Evolutionary conservation across 1,140 invertebrate genomes (phyloP).

Genomic region (Colletes gigas): DNA sequence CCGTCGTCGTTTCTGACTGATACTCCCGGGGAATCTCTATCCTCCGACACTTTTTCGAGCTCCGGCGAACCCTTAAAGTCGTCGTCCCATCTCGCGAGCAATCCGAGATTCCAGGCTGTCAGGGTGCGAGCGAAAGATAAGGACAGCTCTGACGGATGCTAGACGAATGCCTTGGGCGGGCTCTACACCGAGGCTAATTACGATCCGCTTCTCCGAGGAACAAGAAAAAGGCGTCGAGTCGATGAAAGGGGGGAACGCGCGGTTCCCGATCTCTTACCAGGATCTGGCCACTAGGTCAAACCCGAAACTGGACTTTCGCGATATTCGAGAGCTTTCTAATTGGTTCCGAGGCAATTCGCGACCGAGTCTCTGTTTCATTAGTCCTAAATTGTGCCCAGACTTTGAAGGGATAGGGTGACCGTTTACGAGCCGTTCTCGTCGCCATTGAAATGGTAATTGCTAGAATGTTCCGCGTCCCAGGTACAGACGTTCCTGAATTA

Average conservation of each 20-base stretch:
- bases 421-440: not conserved
- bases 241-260: not conserved
- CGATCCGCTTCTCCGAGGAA: conserved; percentile 34
- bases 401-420: not conserved
- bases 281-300: conserved; percentile 1
- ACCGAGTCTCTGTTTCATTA: not conserved
- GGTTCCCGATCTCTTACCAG: not conserved
- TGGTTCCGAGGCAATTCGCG: not conserved
- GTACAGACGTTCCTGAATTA: conserved; percentile 8
- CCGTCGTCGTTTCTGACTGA: conserved; percentile 20
- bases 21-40: conserved; percentile 28
- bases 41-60: conserved; percentile 35
- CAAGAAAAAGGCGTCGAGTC: conserved; percentile 49
- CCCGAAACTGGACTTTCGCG: too few species aligned
- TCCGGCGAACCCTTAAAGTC: conserved; percentile 11
- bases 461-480: not conserved
- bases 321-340: not conserved
- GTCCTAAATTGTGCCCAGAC: not conserved
- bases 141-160: conserved; percentile 54
- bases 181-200: conserved; percentile 59
- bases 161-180: conserved; percentile 52
- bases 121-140: conserved; percentile 43
- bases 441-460: conserved; percentile 17
- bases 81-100: conserved; percentile 5
- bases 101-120: conserved; percentile 7